Percentiles rank a stretch among this genome's conserved stretches.
phyloP scores from a whole-genome alignment of 2,797 vertebrate species.

The Pangasius djambal region DNA sequence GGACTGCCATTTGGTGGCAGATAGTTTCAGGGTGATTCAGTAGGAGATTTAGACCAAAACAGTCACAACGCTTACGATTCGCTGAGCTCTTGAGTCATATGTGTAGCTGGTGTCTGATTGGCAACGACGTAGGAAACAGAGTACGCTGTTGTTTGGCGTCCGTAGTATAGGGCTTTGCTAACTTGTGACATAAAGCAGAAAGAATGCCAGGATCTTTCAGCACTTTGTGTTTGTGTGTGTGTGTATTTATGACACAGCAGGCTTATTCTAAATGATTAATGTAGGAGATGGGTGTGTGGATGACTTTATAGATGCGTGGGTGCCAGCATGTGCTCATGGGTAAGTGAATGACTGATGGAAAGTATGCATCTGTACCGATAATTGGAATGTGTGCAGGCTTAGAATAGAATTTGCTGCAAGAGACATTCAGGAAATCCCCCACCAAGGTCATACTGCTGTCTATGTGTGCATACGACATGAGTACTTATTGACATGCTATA shows the following conservation, averaged over 20 bases:
- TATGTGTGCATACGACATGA: constrained; percentile 3
- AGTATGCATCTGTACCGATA: constrained; percentile 64
- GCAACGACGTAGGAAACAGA: neutral
- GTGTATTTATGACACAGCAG: neutral
- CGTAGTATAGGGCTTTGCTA: constrained; percentile 1
- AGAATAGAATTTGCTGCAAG: constrained; percentile 73
- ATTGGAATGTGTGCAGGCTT: constrained; percentile 68
- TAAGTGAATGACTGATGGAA: constrained; percentile 69
- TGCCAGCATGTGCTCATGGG: constrained; percentile 18
- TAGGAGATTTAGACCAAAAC: constrained; percentile 59
- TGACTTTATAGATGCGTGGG: constrained; percentile 9
- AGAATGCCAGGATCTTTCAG: neutral
- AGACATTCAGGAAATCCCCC: constrained; percentile 70
- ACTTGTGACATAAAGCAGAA: neutral
- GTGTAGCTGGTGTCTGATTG: constrained; percentile 7
- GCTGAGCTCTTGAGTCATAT: constrained; percentile 23
- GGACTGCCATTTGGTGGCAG: constrained; percentile 39
- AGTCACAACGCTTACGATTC: constrained; percentile 16
- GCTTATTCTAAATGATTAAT: constrained; percentile 3
- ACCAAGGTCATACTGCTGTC: constrained; percentile 62
- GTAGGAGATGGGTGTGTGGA: neutral
- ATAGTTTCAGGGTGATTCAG: constrained; percentile 59
- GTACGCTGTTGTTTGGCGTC: constrained; percentile 7
- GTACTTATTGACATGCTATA: constrained; percentile 12
- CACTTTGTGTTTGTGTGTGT: constrained; percentile 12